Base-by-base conservation (phyloP, 2,797 vertebrate genomes). In the Myotis vivesi region DNA sequence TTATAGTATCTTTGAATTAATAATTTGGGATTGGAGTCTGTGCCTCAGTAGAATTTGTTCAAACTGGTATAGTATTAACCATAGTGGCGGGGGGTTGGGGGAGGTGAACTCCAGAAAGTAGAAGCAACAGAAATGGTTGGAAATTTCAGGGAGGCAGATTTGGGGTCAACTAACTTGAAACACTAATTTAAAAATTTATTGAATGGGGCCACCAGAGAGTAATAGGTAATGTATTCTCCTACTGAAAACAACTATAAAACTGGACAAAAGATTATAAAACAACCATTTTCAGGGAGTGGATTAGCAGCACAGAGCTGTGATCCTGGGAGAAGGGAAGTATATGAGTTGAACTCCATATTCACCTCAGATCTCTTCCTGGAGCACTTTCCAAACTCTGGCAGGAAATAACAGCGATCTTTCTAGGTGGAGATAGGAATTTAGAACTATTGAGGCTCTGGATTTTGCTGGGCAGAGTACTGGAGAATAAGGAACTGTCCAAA, bases 361-460 rank as follows among this genome's bases (percentile, higher is more conserved):
- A 33, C 16, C 30, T 8, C 28, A 41, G 30, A 19, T 41, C 10
- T 66, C 46, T 51, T 6, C 46, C 13, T 41, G 10, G 44, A 13
- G 10, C 15, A 66, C 22, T 83, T 44, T 68, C 33, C 41, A n/a
- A 72, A 25, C 9, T 10, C 10, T 36, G 23, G 28, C 41, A 41
- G 19, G 3, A 6, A 7, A 30, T 8, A 2, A 8, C 6, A 2
- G 13, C 11, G 16, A n/a, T 20, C 23, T 51, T 81, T 2, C 8
- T 33, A 8, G 22, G 7, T 51, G 19, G 16, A 19, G 59, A 46
- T 76, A 22, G 23, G 49, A 25, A 36, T 25, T 66, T 33, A 72
- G 49, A 38, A 62, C 4, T 44, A 53, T 36, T 12, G 7, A 49
- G 17, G 13, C 49, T 55, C n/a, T 55, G 8, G 75, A 19, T 55